Conservation (phyloP, 2,113 vertebrate genomes). For the Pachyramphus minor region DNA sequence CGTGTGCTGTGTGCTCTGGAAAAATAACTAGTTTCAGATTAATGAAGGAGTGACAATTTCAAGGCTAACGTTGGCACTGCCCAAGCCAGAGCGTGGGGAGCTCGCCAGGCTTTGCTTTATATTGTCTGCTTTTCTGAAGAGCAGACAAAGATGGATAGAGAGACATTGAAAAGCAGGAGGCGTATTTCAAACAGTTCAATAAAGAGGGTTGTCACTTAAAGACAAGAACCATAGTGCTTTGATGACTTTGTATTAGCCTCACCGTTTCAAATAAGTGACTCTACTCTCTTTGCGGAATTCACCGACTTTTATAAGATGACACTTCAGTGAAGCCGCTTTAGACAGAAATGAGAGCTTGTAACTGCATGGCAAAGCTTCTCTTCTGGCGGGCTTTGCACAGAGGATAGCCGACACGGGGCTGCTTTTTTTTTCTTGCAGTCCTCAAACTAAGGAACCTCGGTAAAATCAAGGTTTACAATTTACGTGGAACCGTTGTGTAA, state of each 20-base stretch:
- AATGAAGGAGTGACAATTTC: conserved; percentile 82
- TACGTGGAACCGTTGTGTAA: background rate
- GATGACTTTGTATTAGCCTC: conserved; percentile 82
- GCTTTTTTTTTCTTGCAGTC: background rate
- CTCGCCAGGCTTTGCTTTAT: conserved; percentile 77
- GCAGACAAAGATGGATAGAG: conserved; percentile 85
- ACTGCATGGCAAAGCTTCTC: background rate
- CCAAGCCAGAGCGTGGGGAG: conserved; percentile 78
- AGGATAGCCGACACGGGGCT: background rate
- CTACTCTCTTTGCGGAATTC: conserved; percentile 46
- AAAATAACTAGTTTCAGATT: conserved; percentile 76
- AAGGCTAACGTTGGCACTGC: conserved; percentile 80
- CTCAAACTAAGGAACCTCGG: background rate
- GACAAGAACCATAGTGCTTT: conserved; percentile 83
- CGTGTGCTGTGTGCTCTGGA: conserved; percentile 66
- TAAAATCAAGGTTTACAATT: background rate
- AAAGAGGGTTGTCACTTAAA: conserved; percentile 82
- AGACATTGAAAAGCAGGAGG: conserved; percentile 82
- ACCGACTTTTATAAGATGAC: conserved; percentile 38
- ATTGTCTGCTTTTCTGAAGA: conserved; percentile 79
- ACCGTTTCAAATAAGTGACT: conserved; percentile 74
- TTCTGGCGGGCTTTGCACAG: background rate
- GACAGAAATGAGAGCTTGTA: background rate
- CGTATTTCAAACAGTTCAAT: conserved; percentile 78
- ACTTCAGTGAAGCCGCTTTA: conserved; percentile 39